These are phyloP conservation scores for Pristionchus mayeri DNA, from an alignment of 2,888 invertebrate genomes.

Conservation along the genomic window DNA sequence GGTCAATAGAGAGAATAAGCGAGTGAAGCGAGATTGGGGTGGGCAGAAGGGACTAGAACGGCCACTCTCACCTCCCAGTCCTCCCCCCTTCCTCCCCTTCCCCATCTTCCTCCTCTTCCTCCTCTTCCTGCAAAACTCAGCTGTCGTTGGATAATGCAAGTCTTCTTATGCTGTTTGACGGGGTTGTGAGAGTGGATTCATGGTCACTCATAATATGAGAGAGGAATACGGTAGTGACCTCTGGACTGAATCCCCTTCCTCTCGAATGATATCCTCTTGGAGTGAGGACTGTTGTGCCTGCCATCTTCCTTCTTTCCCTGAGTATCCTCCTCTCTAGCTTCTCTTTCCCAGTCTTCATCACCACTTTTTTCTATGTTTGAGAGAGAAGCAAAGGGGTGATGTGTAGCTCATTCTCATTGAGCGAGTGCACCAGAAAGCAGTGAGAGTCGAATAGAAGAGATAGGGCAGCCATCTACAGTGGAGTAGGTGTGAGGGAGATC, in stretches of 20 bases:
- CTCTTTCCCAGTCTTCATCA: neutral
- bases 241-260: neutral
- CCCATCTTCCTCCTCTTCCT: neutral
- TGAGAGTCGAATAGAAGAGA: neutral
- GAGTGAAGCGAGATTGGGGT: neutral
- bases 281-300: neutral
- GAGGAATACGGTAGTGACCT: constrained; percentile 8
- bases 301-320: neutral
- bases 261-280: neutral
- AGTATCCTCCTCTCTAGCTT: neutral
- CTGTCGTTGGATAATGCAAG: too few species aligned
- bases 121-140: neutral
- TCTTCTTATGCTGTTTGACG: constrained; percentile 1
- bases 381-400: neutral
- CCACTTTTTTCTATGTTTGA: neutral
- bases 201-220: neutral
- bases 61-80: neutral
- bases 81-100: neutral
- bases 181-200: neutral
- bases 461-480: too few species aligned
- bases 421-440: neutral
- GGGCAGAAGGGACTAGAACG: neutral
- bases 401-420: neutral
- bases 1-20: constrained; percentile 10
- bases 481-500: neutral